A percentile compares a stretch with the other conserved stretches of the same genome.
These are phyloP conservation scores for Liopterus haemorrhoidalis DNA, from an alignment of 2,888 invertebrate species.

Conservation along the genomic window DNA sequence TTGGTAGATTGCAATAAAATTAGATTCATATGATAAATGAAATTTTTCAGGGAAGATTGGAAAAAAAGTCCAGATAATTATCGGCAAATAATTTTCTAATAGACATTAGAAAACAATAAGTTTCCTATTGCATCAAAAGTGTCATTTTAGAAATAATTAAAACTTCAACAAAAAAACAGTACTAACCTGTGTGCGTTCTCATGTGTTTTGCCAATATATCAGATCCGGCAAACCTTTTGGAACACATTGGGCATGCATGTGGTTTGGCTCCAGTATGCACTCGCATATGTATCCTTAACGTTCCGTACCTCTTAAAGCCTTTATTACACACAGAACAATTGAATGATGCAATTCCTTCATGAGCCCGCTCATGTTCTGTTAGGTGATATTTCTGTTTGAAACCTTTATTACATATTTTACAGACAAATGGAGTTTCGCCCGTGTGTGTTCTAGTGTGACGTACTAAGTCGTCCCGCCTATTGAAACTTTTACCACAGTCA, in stretches of 20 bases:
- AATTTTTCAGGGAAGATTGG: too few relatives aligned
- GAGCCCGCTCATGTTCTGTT: slow-evolving; percentile 33
- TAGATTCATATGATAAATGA: too few relatives aligned
- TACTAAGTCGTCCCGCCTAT: slow-evolving; percentile 31
- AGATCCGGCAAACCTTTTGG: slow-evolving; percentile 29
- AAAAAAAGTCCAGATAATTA: too few relatives aligned
- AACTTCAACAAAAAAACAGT: neutral
- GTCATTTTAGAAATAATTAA: neutral
- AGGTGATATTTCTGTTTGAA: slow-evolving; percentile 35
- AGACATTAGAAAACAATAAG: too few relatives aligned
- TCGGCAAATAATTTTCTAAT: too few relatives aligned
- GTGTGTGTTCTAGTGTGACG: slow-evolving; percentile 31
- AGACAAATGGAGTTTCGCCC: slow-evolving; percentile 34
- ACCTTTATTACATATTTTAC: slow-evolving; percentile 31
- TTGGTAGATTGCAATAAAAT: too few relatives aligned
- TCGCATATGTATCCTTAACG: slow-evolving; percentile 30
- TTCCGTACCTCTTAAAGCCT: slow-evolving; percentile 30
- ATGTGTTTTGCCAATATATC: slow-evolving; percentile 31
- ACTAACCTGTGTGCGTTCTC: slow-evolving; percentile 28
- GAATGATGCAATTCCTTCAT: slow-evolving; percentile 27
- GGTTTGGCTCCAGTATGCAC: slow-evolving; percentile 30
- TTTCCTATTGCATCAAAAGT: neutral
- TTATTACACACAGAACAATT: slow-evolving; percentile 31
- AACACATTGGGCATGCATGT: slow-evolving; percentile 27
- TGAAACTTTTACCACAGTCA: slow-evolving; percentile 33